Evolutionary conservation across 2,113 vertebrate genomes (phyloP).

Genomic region (Psilopogon haemacephalus): DNA sequence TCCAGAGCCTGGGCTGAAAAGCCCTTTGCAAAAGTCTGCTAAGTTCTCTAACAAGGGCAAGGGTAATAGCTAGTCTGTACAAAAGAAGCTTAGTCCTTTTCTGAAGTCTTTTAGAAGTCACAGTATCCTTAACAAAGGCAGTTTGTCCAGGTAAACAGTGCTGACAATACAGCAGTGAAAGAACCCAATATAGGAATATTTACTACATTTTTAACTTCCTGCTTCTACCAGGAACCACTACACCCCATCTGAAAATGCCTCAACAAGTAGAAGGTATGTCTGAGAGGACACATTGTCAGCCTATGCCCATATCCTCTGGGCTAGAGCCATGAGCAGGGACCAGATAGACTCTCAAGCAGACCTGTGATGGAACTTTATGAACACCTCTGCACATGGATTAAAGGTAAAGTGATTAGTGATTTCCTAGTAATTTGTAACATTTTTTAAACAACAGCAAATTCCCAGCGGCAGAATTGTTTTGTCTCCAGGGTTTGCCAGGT

Average conservation of each 20-base stretch:
- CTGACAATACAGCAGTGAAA: neutral
- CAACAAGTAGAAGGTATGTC: neutral
- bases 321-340: neutral
- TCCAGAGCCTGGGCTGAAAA: neutral
- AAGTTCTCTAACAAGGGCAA: neutral
- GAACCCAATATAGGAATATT: neutral
- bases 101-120: slow-evolving; percentile 7
- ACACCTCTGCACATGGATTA: neutral
- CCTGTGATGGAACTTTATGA: neutral
- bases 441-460: neutral
- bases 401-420: neutral
- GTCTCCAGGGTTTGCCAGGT: neutral
- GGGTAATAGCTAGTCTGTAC: neutral
- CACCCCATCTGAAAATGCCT: neutral
- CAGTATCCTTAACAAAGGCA: neutral
- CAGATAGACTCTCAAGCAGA: neutral
- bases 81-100: neutral
- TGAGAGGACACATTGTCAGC: neutral
- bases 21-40: neutral
- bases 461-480: neutral
- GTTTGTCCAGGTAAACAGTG: neutral
- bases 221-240: neutral
- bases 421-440: neutral
- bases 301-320: neutral
- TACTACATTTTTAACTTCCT: neutral